Conservation (phyloP, 1,140 invertebrate species). For the Telenomus remus region DNA sequence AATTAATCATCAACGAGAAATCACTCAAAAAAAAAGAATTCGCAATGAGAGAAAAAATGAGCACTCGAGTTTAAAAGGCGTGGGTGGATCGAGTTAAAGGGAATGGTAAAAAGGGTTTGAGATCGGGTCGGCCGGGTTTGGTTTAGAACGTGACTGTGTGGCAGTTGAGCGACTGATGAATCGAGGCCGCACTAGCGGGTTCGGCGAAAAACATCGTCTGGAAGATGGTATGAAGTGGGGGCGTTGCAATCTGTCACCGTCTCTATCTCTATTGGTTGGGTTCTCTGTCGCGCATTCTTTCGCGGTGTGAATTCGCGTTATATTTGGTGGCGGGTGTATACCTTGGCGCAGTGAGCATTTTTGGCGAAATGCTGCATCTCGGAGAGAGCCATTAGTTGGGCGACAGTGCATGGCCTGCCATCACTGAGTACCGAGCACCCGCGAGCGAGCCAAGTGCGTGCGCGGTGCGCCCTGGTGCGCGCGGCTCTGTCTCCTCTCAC, state of each 20-base stretch:
- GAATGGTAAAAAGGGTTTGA: too few species aligned
- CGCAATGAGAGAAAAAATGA: not conserved
- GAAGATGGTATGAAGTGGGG: constrained; percentile 7
- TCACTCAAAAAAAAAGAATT: too few species aligned
- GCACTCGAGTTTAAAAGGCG: too few species aligned
- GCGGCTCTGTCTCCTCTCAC: constrained; percentile 17
- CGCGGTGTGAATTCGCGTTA: not conserved
- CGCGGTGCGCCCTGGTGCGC: constrained; percentile 43
- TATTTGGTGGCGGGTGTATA: constrained; percentile 43
- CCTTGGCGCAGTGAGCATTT: constrained; percentile 68
- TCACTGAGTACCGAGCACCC: constrained; percentile 63
- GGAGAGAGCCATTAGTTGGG: constrained; percentile 71
- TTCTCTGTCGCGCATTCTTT: constrained; percentile 19
- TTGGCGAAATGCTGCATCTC: constrained; percentile 70
- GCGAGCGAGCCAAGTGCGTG: constrained; percentile 33
- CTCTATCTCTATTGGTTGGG: constrained; percentile 4
- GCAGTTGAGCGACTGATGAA: too few species aligned
- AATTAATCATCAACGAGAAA: too few species aligned
- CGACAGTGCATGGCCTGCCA: constrained; percentile 60
- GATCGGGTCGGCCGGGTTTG: too few species aligned
- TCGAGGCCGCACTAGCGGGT: constrained; percentile 5
- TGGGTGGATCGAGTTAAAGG: too few species aligned
- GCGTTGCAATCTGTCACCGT: not conserved
- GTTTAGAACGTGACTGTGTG: too few species aligned
- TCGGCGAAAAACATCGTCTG: constrained; percentile 26